Base-by-base conservation (phyloP, 2,888 invertebrate species). In the Cryptocheilus praepositus region DNA sequence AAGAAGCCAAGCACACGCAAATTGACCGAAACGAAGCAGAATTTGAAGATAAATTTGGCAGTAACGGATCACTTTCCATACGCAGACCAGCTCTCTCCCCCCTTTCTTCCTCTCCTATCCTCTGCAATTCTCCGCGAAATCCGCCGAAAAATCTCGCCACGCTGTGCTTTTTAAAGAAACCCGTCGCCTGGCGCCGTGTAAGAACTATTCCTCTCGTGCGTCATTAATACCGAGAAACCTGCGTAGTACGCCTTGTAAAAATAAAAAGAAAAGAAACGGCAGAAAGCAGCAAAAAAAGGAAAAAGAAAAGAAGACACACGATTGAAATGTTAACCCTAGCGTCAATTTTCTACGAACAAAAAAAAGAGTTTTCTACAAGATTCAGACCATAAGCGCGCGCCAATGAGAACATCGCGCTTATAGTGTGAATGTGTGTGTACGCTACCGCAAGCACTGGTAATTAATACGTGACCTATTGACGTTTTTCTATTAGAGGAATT, bases 271-370 rank as follows among this genome's bases (percentile, higher is more conserved):
- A 54, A 45, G 5, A 18, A 18, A 56, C 18, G 28, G 28, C 43
- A 46, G 54, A 58, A 54, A 64, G 28, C n/a, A 64, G 36, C 54
- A 54, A 60, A 70, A 71, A 67, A 67, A 69, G 54, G 73, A 28
- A 44, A 43, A 44, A 18, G 18, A 55, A 44, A 43, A 44, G n/a
- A 25, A 55, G n/a, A 36, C 3, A 45, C 7, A 45, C 16, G 19
- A 36, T 36, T 36, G 36, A 60, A 74, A 76, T 67, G 83, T 84
- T 82, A 86, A 36, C 83, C 86, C 84, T 85, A 87, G 85, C 83
- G 87, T 88, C 86, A 88, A 88, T 88, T 87, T 88, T 87, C 84
- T 87, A 88, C 85, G 79, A 85, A 72, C 3, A 36, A 36, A 36
- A 36, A 36, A 36, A 36, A 80, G 71, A 80, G 71, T 77, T 79